These are phyloP conservation scores for Bothrops jararaca DNA, from an alignment of 2,113 vertebrate genomes.

Conservation along the genomic window DNA sequence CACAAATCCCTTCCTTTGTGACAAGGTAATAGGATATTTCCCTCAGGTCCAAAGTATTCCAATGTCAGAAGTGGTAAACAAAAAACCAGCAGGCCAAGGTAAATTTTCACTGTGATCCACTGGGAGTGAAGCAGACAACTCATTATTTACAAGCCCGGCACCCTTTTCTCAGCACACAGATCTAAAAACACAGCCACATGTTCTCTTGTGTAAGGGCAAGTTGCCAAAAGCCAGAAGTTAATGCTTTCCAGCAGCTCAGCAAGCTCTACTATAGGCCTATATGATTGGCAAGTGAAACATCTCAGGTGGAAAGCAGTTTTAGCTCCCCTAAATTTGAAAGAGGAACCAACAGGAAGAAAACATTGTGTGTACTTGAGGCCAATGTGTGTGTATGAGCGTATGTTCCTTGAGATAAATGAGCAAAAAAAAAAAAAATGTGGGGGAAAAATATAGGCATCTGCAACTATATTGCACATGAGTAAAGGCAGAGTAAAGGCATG, in stretches of 20 bases:
- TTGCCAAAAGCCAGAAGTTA: slow-evolving; percentile 27
- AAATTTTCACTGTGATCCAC: slow-evolving; percentile 8
- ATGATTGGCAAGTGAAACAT: neutral
- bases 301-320: neutral
- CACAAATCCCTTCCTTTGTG: neutral
- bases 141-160: slow-evolving; percentile 12
- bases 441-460: neutral
- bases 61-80: slow-evolving; percentile 1
- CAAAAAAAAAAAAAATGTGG: neutral
- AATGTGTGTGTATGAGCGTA: neutral
- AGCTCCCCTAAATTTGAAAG: neutral
- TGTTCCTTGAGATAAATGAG: neutral
- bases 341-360: neutral
- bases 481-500: neutral
- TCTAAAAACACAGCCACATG: neutral
- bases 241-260: slow-evolving; percentile 1
- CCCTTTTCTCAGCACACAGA: neutral
- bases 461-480: neutral
- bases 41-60: slow-evolving; percentile 27
- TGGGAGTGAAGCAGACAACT: slow-evolving; percentile 10
- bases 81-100: neutral
- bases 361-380: neutral
- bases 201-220: neutral
- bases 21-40: slow-evolving; percentile 17
- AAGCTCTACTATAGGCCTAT: neutral